phyloP scores from a whole-genome alignment of 2,797 vertebrate genomes.

The Onychomys leucogaster region DNA sequence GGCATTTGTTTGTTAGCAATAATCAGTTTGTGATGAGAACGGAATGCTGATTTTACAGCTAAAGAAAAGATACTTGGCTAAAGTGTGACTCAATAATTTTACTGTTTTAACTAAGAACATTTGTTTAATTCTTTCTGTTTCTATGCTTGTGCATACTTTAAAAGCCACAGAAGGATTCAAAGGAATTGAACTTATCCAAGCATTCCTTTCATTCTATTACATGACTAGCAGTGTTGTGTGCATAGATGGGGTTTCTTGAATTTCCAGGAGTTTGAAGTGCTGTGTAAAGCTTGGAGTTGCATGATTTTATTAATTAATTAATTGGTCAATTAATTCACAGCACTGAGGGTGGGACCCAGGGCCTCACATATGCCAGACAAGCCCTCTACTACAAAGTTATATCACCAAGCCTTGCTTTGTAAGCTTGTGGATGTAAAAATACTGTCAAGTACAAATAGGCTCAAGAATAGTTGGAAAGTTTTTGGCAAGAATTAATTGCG shows the following conservation, averaged over 20 bases:
- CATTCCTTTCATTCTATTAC: constrained; percentile 39
- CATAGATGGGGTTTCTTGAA: neutral
- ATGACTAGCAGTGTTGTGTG: neutral
- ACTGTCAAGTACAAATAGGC: neutral
- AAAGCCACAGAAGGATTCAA: constrained; percentile 21
- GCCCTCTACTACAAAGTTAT: neutral
- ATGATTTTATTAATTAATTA: neutral
- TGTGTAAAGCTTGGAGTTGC: neutral
- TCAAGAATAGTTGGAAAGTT: neutral
- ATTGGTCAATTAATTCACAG: neutral
- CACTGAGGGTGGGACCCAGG: neutral
- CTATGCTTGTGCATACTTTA: constrained; percentile 20
- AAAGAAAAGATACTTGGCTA: constrained; percentile 37
- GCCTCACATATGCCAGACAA: neutral
- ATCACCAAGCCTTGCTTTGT: neutral
- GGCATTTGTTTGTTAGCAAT: constrained; percentile 44
- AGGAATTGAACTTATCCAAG: constrained; percentile 40
- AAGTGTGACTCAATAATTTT: constrained; percentile 42
- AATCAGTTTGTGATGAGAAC: neutral
- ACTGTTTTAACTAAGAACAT: constrained; percentile 26
- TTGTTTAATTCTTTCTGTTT: constrained; percentile 59
- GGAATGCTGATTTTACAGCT: constrained; percentile 49
- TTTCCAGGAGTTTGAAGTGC: constrained; percentile 1
- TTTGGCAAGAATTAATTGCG: neutral
- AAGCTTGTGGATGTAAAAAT: neutral